Evolutionary conservation across 2,113 vertebrate genomes (phyloP).

Genomic region (Sinocyclocheilus rhinocerous): DNA sequence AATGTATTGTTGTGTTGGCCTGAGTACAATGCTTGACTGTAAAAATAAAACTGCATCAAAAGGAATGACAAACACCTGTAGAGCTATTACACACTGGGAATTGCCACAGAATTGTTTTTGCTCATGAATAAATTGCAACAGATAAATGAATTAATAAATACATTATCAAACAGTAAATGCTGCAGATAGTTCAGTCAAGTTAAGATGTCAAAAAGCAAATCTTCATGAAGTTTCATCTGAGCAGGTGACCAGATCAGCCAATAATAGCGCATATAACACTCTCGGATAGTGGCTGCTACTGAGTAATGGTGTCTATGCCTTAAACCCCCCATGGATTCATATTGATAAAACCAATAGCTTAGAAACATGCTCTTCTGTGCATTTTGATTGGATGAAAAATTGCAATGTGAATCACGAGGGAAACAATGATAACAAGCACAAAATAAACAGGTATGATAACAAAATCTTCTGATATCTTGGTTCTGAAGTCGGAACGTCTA

Average conservation of each 20-base stretch:
- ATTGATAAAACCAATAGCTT: conserved; percentile 45
- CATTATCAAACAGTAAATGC: neutral
- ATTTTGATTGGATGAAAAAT: conserved; percentile 38
- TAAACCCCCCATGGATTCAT: conserved; percentile 40
- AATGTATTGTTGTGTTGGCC: neutral
- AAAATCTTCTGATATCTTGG: neutral
- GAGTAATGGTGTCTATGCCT: neutral
- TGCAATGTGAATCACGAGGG: conserved; percentile 30
- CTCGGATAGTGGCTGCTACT: conserved; percentile 17
- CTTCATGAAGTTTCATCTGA: conserved; percentile 24
- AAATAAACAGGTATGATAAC: neutral
- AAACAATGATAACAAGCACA: conserved; percentile 43
- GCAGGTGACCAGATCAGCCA: conserved; percentile 27
- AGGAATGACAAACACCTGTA: neutral
- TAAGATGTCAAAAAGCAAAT: conserved; percentile 1
- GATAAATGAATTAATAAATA: neutral
- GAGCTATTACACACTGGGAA: neutral
- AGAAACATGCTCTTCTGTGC: conserved; percentile 16
- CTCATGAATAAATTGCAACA: neutral
- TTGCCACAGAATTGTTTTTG: neutral
- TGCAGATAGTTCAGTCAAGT: neutral
- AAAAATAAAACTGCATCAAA: conserved; percentile 12
- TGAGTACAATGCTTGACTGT: neutral
- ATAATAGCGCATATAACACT: conserved; percentile 37
- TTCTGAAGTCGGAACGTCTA: neutral